Base-by-base conservation (phyloP, 2,113 vertebrate genomes). In the Malurus cyaneus region DNA sequence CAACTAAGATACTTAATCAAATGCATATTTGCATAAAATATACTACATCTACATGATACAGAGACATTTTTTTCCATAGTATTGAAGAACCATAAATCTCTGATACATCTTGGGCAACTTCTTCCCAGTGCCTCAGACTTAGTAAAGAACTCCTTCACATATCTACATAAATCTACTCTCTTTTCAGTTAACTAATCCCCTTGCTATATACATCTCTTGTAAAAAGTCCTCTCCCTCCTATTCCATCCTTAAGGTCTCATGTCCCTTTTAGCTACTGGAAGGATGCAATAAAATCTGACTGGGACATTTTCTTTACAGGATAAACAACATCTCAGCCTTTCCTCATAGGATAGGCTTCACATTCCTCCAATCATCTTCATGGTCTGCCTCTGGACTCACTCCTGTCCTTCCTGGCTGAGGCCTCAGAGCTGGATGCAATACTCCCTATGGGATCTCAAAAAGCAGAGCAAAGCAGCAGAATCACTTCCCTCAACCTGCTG, bases 401-500 rank as follows among this genome's bases (percentile, higher is more conserved):
- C 31, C 50, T 32, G 20, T 28, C 26, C 50, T 65, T 72, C 31
- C 31, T 24, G 6, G 60, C 14, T 23, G 12, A 50, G 52, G 9
- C 36, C 36, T 41, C 44, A 65, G 42, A 73, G 26, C 21, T 50
- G 31, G 9, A 57, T 42, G 34, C 34, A 42, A 25, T n/a, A n/a
- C n/a, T n/a, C n/a, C n/a, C n/a, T n/a, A n/a, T n/a, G n/a, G n/a
- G n/a, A n/a, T 59, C 52, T 36, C 29, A 32, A 57, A n/a, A n/a
- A 50, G 26, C 25, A 11, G 26, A 46, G 23, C 10, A 69, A 14
- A 42, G 14, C 24, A 57, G 59, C 59, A 73, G 18, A n/a, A 73
- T 52, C 18, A 50, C 12, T 24, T 50, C 18, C 3, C 5, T 36
- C 26, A 65, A 14, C 8, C 9, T 1, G 0, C 18, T 80, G 6